Evolutionary conservation across 2,888 invertebrate genomes (phyloP), one percentile per base, ranked within the genome.

Genomic region (Scaptomyza flava): DNA sequence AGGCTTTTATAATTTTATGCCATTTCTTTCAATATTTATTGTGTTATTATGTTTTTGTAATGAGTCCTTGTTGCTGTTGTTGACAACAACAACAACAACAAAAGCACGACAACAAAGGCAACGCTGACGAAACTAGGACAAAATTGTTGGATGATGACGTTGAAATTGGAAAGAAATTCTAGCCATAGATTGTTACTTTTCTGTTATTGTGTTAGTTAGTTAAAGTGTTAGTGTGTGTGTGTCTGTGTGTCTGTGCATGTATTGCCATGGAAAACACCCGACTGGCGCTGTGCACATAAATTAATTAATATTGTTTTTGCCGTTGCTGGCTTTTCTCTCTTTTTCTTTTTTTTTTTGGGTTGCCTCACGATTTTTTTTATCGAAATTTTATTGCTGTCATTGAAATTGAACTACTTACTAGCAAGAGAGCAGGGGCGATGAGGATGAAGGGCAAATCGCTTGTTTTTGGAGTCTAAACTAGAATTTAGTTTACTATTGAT

Each of bases 21-120:
- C 85, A 85, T 84, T 85, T 87, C 87, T 87, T 89, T 85, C 84
- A 89, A 87, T 85, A 89, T 85, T 85, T 85, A 85, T 84, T 89
- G 79, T 89, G 84, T 79, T 84, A 87, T 85, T 85, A 85, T 89
- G 87, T 89, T 89, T 84, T 87, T 84, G 89, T 89, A 85, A 84
- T 84, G 89, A 84, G 84, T 81, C 66, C 67, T 63, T 72, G 76
- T 72, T 73, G 64, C 58, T 27, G 27, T 23, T 56, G 72, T 75
- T 69, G 61, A 45, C 56, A 57, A 46, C 17, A 17, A 17, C 56
- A 57, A 46, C 17, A 17, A 17, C 17, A 17, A 17, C 68, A 54
- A 27, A 50, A 53, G 23, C 45, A 38, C 46, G 27, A 38, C 42
- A 47, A 31, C 34, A 59, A 41, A 33, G 11, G n/a, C 38, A 51